Conservation (phyloP, 2,113 vertebrate genomes). For the Callocephalon fimbriatum region DNA sequence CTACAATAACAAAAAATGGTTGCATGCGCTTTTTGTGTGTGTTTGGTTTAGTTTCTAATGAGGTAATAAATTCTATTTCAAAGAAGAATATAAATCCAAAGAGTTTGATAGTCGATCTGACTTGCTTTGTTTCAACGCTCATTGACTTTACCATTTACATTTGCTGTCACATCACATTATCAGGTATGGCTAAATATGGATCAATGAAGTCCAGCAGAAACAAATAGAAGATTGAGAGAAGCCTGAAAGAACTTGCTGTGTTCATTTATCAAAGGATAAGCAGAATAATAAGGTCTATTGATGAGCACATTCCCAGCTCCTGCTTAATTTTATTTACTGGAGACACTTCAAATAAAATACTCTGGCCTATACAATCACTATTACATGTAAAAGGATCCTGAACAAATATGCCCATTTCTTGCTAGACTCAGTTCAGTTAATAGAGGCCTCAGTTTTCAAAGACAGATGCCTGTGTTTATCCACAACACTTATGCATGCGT, state of each 20-base stretch:
- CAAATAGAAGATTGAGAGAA: slow-evolving; percentile 6
- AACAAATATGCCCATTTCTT: background rate
- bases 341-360: background rate
- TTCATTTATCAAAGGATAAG: slow-evolving; percentile 27
- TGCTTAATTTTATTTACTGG: background rate
- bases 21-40: background rate
- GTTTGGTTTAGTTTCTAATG: background rate
- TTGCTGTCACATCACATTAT: background rate
- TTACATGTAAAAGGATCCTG: background rate
- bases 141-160: slow-evolving; percentile 15
- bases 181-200: background rate
- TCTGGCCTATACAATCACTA: background rate
- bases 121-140: background rate
- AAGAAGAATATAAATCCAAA: background rate
- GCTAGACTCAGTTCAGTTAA: background rate
- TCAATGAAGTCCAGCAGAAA: slow-evolving; percentile 16
- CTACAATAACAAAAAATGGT: slow-evolving; percentile 7
- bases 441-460: background rate
- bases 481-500: background rate
- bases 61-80: slow-evolving; percentile 21
- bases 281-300: slow-evolving; percentile 30
- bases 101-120: background rate
- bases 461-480: background rate
- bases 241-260: slow-evolving; percentile 6
- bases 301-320: background rate